Conservation (phyloP, 2,797 vertebrate species). For the Spinus olivaceus region DNA sequence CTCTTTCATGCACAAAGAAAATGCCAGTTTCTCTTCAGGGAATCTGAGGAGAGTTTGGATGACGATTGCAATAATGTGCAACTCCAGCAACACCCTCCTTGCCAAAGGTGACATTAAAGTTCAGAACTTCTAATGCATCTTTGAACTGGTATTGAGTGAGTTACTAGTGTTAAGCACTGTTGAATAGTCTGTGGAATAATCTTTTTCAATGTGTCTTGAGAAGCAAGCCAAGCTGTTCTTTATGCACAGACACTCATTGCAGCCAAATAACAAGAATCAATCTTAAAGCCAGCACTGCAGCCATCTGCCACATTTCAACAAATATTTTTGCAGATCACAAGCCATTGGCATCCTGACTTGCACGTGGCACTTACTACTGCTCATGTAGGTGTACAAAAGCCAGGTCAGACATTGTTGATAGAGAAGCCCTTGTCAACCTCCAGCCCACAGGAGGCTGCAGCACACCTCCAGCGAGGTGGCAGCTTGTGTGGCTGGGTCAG, state of each 20-base stretch:
- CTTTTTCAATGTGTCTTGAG: background rate
- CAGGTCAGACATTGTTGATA: background rate
- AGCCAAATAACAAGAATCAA: background rate
- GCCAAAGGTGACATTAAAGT: background rate
- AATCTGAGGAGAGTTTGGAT: background rate
- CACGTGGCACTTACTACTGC: fast-evolving
- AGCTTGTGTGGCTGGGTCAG: background rate
- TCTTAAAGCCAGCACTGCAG: background rate
- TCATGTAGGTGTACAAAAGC: fast-evolving
- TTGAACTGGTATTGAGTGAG: background rate
- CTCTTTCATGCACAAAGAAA: background rate
- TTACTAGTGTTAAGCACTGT: background rate
- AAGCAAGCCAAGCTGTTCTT: background rate
- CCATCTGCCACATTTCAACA: background rate
- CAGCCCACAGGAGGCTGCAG: background rate
- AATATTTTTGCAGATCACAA: background rate
- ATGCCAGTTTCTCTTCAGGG: background rate
- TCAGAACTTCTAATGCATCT: background rate
- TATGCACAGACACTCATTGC: background rate
- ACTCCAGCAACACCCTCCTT: background rate
- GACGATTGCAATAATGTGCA: background rate
- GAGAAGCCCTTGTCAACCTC: background rate
- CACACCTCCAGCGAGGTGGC: background rate
- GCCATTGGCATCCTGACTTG: background rate
- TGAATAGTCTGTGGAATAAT: background rate